phyloP scores from a whole-genome alignment of 2,888 invertebrate species.

The Lepidochrysops patricia region DNA sequence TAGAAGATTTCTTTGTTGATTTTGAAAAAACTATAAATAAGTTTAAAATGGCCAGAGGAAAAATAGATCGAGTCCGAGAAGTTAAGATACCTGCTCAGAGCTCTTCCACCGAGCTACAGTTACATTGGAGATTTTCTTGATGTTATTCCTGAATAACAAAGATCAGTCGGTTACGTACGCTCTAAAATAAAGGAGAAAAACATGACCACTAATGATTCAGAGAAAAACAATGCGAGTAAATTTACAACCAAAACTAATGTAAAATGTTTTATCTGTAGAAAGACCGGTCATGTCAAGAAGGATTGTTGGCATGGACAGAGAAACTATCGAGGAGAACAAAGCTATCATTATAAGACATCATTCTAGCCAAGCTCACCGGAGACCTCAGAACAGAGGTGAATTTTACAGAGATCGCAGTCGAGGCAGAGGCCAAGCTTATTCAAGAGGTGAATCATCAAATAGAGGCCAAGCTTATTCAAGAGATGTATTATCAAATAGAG shows the following conservation, averaged over 20 bases:
- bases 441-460: slow-evolving; percentile 23
- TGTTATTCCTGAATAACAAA: slow-evolving; percentile 29
- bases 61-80: slow-evolving; percentile 27
- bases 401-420: slow-evolving; percentile 17
- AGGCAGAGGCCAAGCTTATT: slow-evolving; percentile 23
- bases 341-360: not conserved
- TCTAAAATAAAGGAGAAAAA: slow-evolving; percentile 28
- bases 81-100: slow-evolving; percentile 29
- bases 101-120: slow-evolving; percentile 28
- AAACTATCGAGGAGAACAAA: slow-evolving; percentile 21
- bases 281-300: slow-evolving; percentile 26
- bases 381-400: slow-evolving; percentile 18
- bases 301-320: slow-evolving; percentile 22
- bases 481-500: slow-evolving; percentile 21
- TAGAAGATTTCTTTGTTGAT: slow-evolving; percentile 28
- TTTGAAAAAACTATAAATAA: slow-evolving; percentile 28
- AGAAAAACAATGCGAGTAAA: slow-evolving; percentile 25
- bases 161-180: slow-evolving; percentile 26
- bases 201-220: slow-evolving; percentile 12
- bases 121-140: slow-evolving; percentile 30
- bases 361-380: slow-evolving; percentile 15
- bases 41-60: slow-evolving; percentile 27
- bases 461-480: slow-evolving; percentile 18
- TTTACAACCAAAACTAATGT: slow-evolving; percentile 21
- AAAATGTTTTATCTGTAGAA: slow-evolving; percentile 27